Evolutionary conservation across 2,888 invertebrate species (phyloP).

Genomic region (Diarsia dahlii): DNA sequence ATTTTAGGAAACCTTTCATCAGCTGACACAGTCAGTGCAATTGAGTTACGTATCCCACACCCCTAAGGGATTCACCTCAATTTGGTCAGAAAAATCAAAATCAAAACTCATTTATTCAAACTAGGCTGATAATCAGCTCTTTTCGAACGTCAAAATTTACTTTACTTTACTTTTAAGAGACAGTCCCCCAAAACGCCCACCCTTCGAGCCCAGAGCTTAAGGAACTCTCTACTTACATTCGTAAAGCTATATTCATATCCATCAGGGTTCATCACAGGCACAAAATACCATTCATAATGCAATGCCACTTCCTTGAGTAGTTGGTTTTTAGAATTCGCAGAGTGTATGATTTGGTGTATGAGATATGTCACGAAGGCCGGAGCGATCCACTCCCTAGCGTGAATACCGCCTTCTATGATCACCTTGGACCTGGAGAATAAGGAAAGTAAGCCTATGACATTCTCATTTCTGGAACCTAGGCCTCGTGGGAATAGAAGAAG

Average conservation of each 20-base stretch:
- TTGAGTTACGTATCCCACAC: neutral
- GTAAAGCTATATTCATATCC: constrained; percentile 61
- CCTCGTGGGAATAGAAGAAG: too few species aligned
- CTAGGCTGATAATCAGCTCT: too few species aligned
- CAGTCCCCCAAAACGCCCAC: too few species aligned
- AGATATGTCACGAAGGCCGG: constrained; percentile 91
- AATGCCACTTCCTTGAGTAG: constrained; percentile 35
- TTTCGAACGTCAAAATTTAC: too few species aligned
- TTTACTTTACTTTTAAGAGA: too few species aligned
- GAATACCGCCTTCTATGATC: constrained; percentile 92
- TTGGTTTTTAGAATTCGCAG: constrained; percentile 18
- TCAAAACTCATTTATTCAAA: too few species aligned
- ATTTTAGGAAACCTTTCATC: neutral
- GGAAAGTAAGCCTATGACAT: neutral
- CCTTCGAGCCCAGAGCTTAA: neutral
- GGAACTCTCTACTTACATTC: constrained; percentile 18
- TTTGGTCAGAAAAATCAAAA: too few species aligned
- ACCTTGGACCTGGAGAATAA: constrained; percentile 67
- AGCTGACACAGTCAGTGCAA: neutral
- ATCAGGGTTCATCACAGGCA: constrained; percentile 71
- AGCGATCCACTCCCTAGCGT: constrained; percentile 94
- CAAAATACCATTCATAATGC: constrained; percentile 60
- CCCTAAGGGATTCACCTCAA: neutral
- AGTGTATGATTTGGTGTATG: constrained; percentile 87
- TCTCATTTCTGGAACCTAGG: neutral